Evolutionary conservation across 2,797 vertebrate species (phyloP).

Genomic region (Remorina albescens): DNA sequence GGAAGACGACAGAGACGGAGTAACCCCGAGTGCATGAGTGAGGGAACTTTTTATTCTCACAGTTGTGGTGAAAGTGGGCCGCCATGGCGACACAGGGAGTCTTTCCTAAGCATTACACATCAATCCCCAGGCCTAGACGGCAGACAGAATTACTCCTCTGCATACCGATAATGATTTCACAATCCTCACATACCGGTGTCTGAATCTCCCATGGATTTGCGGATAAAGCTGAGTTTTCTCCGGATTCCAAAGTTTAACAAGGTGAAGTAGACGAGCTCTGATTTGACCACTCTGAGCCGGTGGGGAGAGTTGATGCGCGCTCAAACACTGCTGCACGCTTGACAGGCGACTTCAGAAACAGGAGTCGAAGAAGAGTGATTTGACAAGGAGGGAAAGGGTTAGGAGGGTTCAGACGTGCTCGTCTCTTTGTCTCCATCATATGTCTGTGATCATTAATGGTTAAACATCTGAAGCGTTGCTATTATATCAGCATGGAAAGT

Average conservation of each 20-base stretch:
- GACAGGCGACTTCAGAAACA: conserved; percentile 48
- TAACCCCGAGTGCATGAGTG: conserved; percentile 57
- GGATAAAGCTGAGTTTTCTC: conserved; percentile 59
- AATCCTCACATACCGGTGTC: conserved; percentile 60
- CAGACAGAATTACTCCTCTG: conserved; percentile 64
- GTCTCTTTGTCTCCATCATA: conserved; percentile 73
- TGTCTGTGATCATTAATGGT: conserved; percentile 79
- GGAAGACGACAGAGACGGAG: conserved; percentile 45
- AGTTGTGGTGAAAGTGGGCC: conserved; percentile 50
- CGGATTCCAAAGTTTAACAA: conserved; percentile 68
- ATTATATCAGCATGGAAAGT: conserved; percentile 79
- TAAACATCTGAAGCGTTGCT: conserved; percentile 78
- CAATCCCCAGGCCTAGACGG: conserved; percentile 65
- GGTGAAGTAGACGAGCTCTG: conserved; percentile 54
- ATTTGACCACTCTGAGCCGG: conserved; percentile 42
- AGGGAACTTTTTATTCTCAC: conserved; percentile 64
- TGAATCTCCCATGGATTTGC: conserved; percentile 67
- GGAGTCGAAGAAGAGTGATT: conserved; percentile 42
- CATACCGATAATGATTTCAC: conserved; percentile 61
- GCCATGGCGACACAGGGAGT: conserved; percentile 54
- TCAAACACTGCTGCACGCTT: not conserved
- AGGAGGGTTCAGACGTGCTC: conserved; percentile 53
- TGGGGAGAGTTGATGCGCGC: conserved; percentile 5
- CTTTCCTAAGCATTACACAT: conserved; percentile 63
- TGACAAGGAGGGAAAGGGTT: conserved; percentile 47